A percentile compares a stretch with the other conserved stretches of the same genome.
Conservation (phyloP, 2,113 vertebrate species). For the Macheiramphus alcinus region DNA sequence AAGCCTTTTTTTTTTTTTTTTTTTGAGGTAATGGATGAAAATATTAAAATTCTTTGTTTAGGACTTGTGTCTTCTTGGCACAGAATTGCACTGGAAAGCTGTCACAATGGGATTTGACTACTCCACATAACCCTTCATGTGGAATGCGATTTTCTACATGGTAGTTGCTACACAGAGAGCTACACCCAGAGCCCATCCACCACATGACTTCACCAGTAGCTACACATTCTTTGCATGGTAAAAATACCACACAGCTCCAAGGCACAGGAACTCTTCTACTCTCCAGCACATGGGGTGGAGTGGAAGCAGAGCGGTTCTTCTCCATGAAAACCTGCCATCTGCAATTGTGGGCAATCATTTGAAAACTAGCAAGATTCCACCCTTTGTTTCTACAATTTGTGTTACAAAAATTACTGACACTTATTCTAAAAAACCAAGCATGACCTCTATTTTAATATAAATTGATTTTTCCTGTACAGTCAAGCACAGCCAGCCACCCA, state of each 20-base stretch:
- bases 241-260: neutral
- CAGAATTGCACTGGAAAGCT: neutral
- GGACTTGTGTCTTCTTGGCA: neutral
- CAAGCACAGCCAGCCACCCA: neutral
- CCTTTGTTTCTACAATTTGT: slow-evolving; percentile 11
- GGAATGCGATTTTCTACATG: neutral
- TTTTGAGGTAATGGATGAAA: slow-evolving; percentile 44
- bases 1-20: neutral
- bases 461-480: neutral
- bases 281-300: neutral
- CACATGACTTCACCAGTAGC: neutral
- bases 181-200: neutral
- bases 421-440: slow-evolving; percentile 7
- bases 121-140: neutral
- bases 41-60: slow-evolving; percentile 56
- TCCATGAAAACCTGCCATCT: neutral
- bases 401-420: slow-evolving; percentile 32
- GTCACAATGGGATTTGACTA: neutral
- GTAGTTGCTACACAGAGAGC: neutral
- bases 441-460: neutral
- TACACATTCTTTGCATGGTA: neutral
- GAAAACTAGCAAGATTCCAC: neutral
- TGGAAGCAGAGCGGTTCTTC: neutral
- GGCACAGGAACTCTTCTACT: neutral
- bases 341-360: neutral